Base-by-base conservation (phyloP, 2,888 invertebrate species). In the Rotaria macrura region DNA sequence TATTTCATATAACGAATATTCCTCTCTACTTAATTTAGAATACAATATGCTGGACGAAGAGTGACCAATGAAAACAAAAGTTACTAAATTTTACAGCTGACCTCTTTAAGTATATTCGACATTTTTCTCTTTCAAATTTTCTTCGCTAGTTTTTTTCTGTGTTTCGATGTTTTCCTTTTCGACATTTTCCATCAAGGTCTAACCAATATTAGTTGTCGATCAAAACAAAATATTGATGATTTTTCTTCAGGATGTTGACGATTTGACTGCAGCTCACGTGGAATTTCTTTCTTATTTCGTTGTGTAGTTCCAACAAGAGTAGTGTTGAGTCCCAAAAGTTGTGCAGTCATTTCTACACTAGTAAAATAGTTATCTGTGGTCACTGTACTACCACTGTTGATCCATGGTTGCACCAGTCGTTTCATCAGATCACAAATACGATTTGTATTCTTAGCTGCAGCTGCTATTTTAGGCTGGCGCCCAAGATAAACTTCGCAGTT, bases 201-300 rank as follows among this genome's bases (percentile, higher is more conserved):
- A n/a, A 72, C 72, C 34, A 72, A 72, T 34, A 29, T 72, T 17
- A 72, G 72, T 34, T 72, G 72, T 34, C 72, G 29, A 23, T 72
- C 72, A 34, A 72, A 72, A 72, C 72, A 72, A 34, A 72, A 72
- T 72, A 72, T 72, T 17, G 72, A 72, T 72, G 72, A 34, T n/a
- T n/a, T n/a, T 29, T 72, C 9, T 29, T 34, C 34, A 29, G 72
- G 72, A 72, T 29, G 72, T 7, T 72, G 72, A 17, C 17, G 14
- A 72, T 72, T 7, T 72, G 72, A 34, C 34, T 72, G 72, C 34
- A 72, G 72, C 23, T 72, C 72, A 47, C 47, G 47, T 47, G 47
- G 47, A 47, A 47, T 47, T 47, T 47, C 47, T 12, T 47, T 47
- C 12, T 72, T 72, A 34, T 72, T 72, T 72, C 38, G 14, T 72